These are phyloP conservation scores for Andrena bucephala DNA, from an alignment of 2,888 invertebrate species.

Conservation along the genomic window DNA sequence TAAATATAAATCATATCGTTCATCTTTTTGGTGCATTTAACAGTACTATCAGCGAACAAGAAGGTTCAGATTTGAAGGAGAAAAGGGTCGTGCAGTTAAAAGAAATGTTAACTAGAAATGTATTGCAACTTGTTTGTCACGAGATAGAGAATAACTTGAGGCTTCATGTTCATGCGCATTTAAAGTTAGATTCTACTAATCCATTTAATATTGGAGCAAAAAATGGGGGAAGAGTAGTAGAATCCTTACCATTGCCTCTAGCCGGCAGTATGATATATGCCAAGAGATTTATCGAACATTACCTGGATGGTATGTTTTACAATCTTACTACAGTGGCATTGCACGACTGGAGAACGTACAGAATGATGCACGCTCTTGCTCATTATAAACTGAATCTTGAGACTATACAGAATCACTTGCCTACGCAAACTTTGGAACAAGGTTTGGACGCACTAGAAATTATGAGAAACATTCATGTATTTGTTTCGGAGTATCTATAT, in stretches of 20 bases:
- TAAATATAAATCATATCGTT: constrained; percentile 77
- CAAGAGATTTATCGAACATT: constrained; percentile 91
- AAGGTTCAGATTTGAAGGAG: constrained; percentile 67
- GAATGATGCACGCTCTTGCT: constrained; percentile 98
- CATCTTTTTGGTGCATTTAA: constrained; percentile 81
- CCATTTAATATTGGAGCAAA: constrained; percentile 89
- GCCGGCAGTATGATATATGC: constrained; percentile 74
- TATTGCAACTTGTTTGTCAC: constrained; percentile 91
- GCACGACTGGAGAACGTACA: constrained; percentile 99
- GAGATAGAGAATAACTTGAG: constrained; percentile 97
- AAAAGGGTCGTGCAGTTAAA: constrained; percentile 71
- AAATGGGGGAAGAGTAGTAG: constrained; percentile 87
- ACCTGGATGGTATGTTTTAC: constrained; percentile 97
- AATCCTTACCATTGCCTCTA: constrained; percentile 74
- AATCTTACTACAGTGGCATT: constrained; percentile 98
- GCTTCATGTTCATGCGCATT: constrained; percentile 95
- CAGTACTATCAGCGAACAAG: constrained; percentile 74
- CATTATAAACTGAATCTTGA: constrained; percentile 92
- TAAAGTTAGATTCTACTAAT: constrained; percentile 91
- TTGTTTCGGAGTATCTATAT: constrained; percentile 96
- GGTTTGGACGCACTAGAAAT: constrained; percentile 98
- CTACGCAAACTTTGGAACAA: constrained; percentile 98
- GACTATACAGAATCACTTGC: constrained; percentile 96
- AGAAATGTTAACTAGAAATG: constrained; percentile 86
- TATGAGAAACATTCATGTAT: constrained; percentile 97